Conservation (phyloP, 2,888 invertebrate genomes). For the Meta bourneti region DNA sequence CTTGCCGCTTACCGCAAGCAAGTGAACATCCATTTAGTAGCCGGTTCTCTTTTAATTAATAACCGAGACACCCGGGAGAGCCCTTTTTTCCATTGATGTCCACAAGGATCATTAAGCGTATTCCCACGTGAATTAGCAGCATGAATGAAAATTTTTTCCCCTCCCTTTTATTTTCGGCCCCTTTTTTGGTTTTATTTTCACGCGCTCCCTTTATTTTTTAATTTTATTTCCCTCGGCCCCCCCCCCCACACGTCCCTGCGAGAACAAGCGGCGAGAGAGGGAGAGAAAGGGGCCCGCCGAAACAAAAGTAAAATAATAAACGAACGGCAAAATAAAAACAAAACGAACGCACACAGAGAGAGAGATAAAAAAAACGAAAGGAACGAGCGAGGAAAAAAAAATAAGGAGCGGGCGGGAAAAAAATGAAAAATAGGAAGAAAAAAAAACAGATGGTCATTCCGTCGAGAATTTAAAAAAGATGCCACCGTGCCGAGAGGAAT, state of each 20-base stretch:
- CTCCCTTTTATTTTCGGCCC: not conserved
- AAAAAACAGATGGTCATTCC: slow-evolving; percentile 75
- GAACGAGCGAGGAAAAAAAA: slow-evolving; percentile 1
- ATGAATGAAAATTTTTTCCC: slow-evolving; percentile 66
- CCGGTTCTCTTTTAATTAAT: slow-evolving; percentile 71
- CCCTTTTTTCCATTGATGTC: slow-evolving; percentile 68
- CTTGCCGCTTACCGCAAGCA: slow-evolving; percentile 29
- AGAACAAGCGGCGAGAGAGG: too few species aligned
- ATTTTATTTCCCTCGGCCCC: too few species aligned
- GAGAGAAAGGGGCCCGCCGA: slow-evolving; percentile 5
- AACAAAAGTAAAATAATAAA: slow-evolving; percentile 36
- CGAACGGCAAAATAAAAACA: slow-evolving; percentile 17
- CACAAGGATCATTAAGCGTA: slow-evolving; percentile 74
- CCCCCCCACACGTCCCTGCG: too few species aligned
- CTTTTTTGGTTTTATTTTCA: slow-evolving; percentile 11
- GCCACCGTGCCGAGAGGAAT: slow-evolving; percentile 56
- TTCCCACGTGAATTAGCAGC: slow-evolving; percentile 75
- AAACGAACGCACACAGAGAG: not conserved
- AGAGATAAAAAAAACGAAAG: slow-evolving; percentile 5
- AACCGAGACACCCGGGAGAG: slow-evolving; percentile 66
- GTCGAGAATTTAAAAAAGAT: slow-evolving; percentile 68
- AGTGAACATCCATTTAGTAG: slow-evolving; percentile 66
- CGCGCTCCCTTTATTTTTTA: slow-evolving; percentile 15
- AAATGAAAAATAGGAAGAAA: slow-evolving; percentile 14
- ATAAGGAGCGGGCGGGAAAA: slow-evolving; percentile 1